Percentiles rank a stretch among this genome's conserved stretches.
Conservation (phyloP, 2,888 invertebrate genomes). For the Drosophila macrothrix region DNA sequence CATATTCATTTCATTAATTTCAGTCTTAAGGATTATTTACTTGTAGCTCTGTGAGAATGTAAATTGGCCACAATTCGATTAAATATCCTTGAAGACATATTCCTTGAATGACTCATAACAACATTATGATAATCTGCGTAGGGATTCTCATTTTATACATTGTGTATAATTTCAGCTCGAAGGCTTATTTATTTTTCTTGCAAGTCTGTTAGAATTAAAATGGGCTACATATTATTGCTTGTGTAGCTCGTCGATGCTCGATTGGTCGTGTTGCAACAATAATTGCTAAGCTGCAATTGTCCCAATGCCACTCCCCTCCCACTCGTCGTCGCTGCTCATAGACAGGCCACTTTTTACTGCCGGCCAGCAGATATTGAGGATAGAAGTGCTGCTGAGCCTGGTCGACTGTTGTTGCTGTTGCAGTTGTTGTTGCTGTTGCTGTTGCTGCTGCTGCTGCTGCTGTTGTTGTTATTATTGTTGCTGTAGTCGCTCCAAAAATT, state of each 20-base stretch:
- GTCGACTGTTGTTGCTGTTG: conserved; percentile 6
- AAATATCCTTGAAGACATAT: not conserved
- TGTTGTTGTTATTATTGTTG: conserved; percentile 7
- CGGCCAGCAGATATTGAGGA: conserved; percentile 13
- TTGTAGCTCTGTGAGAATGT: not conserved
- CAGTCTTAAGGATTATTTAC: not conserved
- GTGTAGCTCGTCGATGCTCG: conserved; percentile 36
- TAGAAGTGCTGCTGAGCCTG: conserved; percentile 42
- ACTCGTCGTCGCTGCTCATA: conserved; percentile 3
- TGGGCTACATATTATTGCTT: conserved; percentile 47
- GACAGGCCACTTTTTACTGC: conserved; percentile 41
- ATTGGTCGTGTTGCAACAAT: conserved; percentile 70
- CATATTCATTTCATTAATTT: not conserved
- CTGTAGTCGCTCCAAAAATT: conserved; percentile 58
- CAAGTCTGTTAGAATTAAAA: conserved; percentile 19
- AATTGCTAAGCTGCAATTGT: conserved; percentile 69
- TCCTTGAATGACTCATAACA: not conserved
- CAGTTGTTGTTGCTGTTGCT: not conserved
- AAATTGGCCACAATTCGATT: too few species aligned
- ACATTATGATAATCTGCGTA: not conserved
- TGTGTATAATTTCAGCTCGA: not conserved
- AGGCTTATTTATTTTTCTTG: not conserved
- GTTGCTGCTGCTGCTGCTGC: not conserved
- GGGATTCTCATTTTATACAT: not conserved
- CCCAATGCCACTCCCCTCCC: conserved; percentile 11